Conservation (phyloP, 1,140 invertebrate genomes). For the Aphelenchoides besseyi region DNA sequence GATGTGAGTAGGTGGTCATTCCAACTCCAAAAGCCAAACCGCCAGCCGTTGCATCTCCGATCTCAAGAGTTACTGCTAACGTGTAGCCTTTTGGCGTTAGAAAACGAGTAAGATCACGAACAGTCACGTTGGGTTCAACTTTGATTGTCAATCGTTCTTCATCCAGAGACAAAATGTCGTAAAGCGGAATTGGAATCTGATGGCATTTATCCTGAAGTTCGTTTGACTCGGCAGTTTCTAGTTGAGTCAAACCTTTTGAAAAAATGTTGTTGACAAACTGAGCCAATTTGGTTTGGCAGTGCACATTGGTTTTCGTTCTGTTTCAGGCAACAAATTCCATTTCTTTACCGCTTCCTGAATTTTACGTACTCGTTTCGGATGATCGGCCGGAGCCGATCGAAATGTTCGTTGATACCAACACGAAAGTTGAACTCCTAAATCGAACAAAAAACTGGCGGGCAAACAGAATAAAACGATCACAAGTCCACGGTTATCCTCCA, state of each 20-base stretch:
- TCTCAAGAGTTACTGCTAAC: conserved; percentile 68
- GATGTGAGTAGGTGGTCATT: conserved; percentile 63
- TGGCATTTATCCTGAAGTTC: conserved; percentile 67
- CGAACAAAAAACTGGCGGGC: conserved; percentile 70
- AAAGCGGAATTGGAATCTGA: conserved; percentile 68
- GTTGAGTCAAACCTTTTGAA: conserved; percentile 65
- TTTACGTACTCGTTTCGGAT: conserved; percentile 67
- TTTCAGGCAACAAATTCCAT: conserved; percentile 68
- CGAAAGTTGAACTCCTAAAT: conserved; percentile 65
- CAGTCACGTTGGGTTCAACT: conserved; percentile 65
- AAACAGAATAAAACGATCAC: conserved; percentile 71
- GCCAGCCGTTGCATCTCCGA: conserved; percentile 67
- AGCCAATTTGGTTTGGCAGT: conserved; percentile 72
- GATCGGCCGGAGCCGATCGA: conserved; percentile 64
- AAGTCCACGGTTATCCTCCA: conserved; percentile 71
- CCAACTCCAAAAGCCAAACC: conserved; percentile 68
- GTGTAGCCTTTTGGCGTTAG: conserved; percentile 67
- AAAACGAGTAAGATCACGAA: conserved; percentile 67
- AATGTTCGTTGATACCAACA: conserved; percentile 65
- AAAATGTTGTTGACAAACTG: conserved; percentile 71
- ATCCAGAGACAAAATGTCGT: conserved; percentile 66
- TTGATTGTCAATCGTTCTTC: conserved; percentile 65
- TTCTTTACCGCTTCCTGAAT: conserved; percentile 68
- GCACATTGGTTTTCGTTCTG: conserved; percentile 68
- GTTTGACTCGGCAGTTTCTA: neutral